Evolutionary conservation across 2,888 invertebrate species (phyloP).

Genomic region (Stramonita haemastoma): DNA sequence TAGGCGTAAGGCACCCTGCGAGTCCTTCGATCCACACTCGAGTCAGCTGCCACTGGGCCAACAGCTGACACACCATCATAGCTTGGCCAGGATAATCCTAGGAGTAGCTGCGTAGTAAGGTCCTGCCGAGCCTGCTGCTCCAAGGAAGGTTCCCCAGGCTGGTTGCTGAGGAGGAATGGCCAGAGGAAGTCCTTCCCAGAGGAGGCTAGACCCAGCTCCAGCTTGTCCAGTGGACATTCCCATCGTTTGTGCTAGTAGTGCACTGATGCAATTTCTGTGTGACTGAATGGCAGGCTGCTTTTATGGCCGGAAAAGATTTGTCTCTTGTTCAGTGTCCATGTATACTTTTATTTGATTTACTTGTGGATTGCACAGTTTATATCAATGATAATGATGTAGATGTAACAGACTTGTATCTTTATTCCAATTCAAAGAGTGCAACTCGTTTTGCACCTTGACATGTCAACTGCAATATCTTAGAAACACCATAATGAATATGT

Average conservation of each 20-base stretch:
- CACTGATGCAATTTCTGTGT: constrained; percentile 31
- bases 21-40: constrained; percentile 54
- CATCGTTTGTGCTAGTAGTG: constrained; percentile 26
- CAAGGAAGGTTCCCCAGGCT: neutral
- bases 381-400: no score
- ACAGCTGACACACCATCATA: neutral
- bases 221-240: constrained; percentile 28
- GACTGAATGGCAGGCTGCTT: no score
- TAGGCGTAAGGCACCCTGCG: constrained; percentile 78
- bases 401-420: no score
- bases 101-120: constrained; percentile 7
- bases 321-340: no score
- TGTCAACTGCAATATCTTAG: no score
- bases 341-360: no score
- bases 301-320: no score
- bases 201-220: constrained; percentile 34
- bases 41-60: constrained; percentile 13
- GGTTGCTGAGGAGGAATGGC: neutral
- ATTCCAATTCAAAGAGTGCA: no score
- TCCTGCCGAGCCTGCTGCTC: constrained; percentile 5
- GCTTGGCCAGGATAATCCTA: neutral
- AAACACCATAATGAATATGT: no score
- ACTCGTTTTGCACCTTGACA: no score
- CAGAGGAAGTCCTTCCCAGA: constrained; percentile 28
- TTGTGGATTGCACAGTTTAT: no score